Evolutionary conservation across 1,140 invertebrate genomes (phyloP).

Genomic region (Theocolax elegans): DNA sequence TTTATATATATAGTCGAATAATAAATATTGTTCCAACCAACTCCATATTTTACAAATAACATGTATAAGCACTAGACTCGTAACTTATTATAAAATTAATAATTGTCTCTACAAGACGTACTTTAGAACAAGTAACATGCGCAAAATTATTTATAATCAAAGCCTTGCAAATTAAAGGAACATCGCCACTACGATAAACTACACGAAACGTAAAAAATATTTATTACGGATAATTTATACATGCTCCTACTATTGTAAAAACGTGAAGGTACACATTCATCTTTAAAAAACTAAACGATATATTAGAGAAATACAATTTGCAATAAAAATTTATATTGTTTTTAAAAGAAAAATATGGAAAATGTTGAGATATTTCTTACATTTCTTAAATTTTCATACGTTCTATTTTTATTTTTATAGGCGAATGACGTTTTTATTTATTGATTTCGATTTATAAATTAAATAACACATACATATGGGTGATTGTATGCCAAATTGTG

Average conservation of each 20-base stretch:
- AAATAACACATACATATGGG: constrained; percentile 7
- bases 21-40: constrained; percentile 23
- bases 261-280: background rate
- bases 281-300: background rate
- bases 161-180: constrained; percentile 8
- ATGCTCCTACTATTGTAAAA: too few species aligned
- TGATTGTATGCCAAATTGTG: too few species aligned
- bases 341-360: too few species aligned
- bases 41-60: constrained; percentile 13
- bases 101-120: background rate
- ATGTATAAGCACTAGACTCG: constrained; percentile 26
- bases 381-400: background rate
- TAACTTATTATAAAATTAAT: background rate
- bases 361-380: too few species aligned
- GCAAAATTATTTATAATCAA: background rate
- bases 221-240: constrained; percentile 1
- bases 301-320: too few species aligned
- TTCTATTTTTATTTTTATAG: background rate
- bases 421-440: background rate
- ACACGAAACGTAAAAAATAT: background rate
- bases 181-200: too few species aligned
- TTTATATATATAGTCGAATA: background rate
- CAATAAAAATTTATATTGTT: too few species aligned
- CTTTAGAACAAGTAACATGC: constrained; percentile 26
- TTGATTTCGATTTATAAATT: constrained; percentile 7